Evolutionary conservation across 2,888 invertebrate genomes (phyloP), one percentile per base, ranked within the genome.

Genomic region (Pheosia tremula): DNA sequence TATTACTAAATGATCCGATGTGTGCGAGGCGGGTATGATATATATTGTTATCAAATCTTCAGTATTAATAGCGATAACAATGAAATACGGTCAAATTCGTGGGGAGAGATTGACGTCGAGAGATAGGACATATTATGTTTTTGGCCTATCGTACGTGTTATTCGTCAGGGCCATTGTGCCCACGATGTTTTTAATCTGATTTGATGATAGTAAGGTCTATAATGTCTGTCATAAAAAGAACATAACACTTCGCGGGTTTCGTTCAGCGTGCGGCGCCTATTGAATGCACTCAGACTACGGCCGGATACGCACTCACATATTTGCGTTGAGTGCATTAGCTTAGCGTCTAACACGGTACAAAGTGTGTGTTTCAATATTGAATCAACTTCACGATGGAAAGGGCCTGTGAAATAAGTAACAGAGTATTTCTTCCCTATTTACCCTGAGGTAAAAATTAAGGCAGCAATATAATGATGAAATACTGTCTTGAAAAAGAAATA

Each of bases 281-380:
- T 61, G 63, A 67, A 61, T 75, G 75, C 77, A 75, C 66, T 70
- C 64, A 65, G 67, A 57, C 36, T 55, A 52, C 59, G 65, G 63
- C 68, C 75, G 73, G 77, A 75, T 77, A 75, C 77, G 75, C 75
- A 70, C 75, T 77, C 60, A 75, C 64, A 62, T 72, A 62, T 70
- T 77, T 67, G 63, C 68, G 65, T 66, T 61, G 61, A 68, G 64
- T 70, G 70, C 75, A 77, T 75, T 75, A 75, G 70, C 68, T 75
- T 75, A 75, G 70, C 68, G 59, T 62, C 64, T 71, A 67, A 75
- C 66, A 70, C 58, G 60, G 55, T 5, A 45, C 36, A 5, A 36
- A 37, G 36, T 53, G 54, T 69, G 57, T 58, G 59, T 59, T 67
- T 63, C 62, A 61, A 74, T 62, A 68, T 67, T 66, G 45, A 49